Base-by-base conservation (phyloP, 2,888 invertebrate species). In the Ferdinandea cuprea region DNA sequence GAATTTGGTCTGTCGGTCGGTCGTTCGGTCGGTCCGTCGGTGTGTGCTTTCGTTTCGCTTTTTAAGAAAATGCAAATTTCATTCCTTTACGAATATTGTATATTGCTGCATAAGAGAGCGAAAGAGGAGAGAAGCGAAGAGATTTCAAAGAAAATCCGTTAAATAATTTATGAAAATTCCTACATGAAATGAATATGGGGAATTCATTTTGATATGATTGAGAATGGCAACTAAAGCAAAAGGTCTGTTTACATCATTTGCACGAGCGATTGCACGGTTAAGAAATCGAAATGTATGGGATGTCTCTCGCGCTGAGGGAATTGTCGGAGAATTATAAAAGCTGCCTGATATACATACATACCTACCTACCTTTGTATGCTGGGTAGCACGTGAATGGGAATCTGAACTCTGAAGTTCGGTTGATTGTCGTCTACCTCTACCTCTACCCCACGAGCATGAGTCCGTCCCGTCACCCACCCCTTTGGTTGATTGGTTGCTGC, bases 371-470 rank as follows among this genome's bases (percentile, higher is more conserved):
- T n/a, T n/a, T n/a, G 35, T n/a, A 13, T 13, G 35, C 30, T 59
- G 9, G 11, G 58, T 15, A 71, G 71, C 76, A 81, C 76, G 76
- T 81, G 81, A 81, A 76, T n/a, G n/a, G n/a, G n/a, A n/a, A n/a
- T n/a, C n/a, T n/a, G n/a, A n/a, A n/a, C n/a, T 71, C 32, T 40
- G 35, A 58, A n/a, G 17, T 74, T 66, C 8, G 17, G 69, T 66
- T 40, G 52, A 54, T 37, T 48, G 28, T 35, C 19, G 19, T 35
- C 28, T 17, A 35, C 44, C 40, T 30, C 37, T 25, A n/a, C n/a
- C n/a, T n/a, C n/a, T n/a, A n/a, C n/a, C n/a, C n/a, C n/a, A n/a
- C n/a, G n/a, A n/a, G n/a, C n/a, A n/a, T n/a, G n/a, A n/a, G n/a
- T n/a, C n/a, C n/a, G n/a, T n/a, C n/a, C n/a, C 9, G 21, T 17